phyloP scores from a whole-genome alignment of 1,140 invertebrate genomes.

The Achatina immaculata region DNA sequence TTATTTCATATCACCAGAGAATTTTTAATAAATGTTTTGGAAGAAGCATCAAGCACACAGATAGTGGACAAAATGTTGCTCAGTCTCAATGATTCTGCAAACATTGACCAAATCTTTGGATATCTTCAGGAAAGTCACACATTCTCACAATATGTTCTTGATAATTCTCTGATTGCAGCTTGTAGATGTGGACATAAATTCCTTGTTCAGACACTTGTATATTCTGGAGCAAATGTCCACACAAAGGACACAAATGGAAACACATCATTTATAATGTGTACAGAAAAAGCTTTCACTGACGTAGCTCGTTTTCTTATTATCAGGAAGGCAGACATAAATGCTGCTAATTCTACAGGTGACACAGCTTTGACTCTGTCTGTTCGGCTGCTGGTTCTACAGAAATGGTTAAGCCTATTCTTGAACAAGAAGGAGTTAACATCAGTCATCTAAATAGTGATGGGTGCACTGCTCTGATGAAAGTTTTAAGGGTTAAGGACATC shows the following conservation, averaged over 20 bases:
- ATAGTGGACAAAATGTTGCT: not conserved
- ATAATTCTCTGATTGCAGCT: not conserved
- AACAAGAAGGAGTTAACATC: constrained; percentile 1
- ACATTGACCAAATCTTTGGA: not conserved
- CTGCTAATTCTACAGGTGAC: not conserved
- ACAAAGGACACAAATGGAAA: not conserved
- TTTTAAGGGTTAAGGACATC: not conserved
- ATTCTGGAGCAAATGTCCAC: not conserved
- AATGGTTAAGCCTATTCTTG: not conserved
- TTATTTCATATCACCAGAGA: too few species aligned
- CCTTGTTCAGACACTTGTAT: not conserved
- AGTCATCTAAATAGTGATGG: not conserved
- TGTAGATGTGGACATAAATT: constrained; percentile 7
- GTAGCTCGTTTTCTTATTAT: not conserved
- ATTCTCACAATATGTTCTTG: not conserved
- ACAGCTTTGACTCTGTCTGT: not conserved
- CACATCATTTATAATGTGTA: not conserved
- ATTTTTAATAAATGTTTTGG: too few species aligned
- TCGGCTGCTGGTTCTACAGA: not conserved
- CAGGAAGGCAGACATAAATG: not conserved
- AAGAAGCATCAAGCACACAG: too few species aligned
- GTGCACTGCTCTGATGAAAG: not conserved
- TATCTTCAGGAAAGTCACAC: not conserved
- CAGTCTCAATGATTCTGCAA: not conserved
- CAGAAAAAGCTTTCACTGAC: not conserved